phyloP scores from a whole-genome alignment of 2,888 invertebrate species.

The Melieria picta region DNA sequence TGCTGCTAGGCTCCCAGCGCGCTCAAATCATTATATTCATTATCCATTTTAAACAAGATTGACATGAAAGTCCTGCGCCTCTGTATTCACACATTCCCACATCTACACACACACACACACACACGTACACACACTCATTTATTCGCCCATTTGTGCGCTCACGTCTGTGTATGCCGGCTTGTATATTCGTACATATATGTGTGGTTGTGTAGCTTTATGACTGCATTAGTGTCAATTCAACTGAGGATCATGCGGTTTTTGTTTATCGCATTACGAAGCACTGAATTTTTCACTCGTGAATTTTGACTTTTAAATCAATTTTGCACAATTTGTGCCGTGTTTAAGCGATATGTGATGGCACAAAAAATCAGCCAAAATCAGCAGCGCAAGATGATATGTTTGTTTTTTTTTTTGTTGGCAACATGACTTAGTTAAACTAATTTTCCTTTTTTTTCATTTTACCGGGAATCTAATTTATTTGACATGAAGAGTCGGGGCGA shows the following conservation, averaged over 20 bases:
- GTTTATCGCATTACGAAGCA: background rate
- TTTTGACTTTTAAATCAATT: constrained; percentile 27
- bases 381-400: too few species aligned
- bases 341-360: background rate
- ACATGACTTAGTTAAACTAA: background rate
- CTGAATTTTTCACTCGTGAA: background rate
- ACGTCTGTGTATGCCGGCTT: background rate
- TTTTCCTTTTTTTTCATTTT: too few species aligned
- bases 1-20: constrained; percentile 4
- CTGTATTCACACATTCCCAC: background rate
- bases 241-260: constrained; percentile 1
- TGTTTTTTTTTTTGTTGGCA: background rate
- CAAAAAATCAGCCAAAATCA: too few species aligned
- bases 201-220: background rate
- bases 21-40: constrained; percentile 54
- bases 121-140: too few species aligned
- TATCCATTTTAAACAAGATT: constrained; percentile 52
- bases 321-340: constrained; percentile 21
- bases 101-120: background rate
- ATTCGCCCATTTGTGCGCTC: too few species aligned
- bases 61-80: constrained; percentile 47
- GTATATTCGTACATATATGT: background rate
- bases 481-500: too few species aligned
- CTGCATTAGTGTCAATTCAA: constrained; percentile 5
- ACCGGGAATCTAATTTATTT: too few species aligned